phyloP scores from a whole-genome alignment of 2,888 invertebrate genomes.

The Drosophila subquinaria region DNA sequence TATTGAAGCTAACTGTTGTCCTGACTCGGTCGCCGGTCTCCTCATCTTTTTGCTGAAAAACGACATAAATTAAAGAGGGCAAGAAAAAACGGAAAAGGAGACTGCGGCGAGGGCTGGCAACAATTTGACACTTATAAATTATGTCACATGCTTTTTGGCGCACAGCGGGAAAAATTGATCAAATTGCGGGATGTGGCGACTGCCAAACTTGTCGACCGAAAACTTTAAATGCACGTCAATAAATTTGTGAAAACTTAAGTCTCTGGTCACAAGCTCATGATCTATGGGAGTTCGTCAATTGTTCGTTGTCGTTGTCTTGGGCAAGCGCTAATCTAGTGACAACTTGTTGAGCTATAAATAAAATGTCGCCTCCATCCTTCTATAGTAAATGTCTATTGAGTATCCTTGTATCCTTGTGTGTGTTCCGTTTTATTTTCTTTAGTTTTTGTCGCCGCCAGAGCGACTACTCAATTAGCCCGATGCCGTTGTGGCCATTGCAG shows the following conservation, averaged over 20 bases:
- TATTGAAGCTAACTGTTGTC: constrained; percentile 71
- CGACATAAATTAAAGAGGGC: constrained; percentile 63
- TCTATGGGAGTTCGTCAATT: constrained; percentile 48
- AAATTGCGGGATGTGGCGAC: constrained; percentile 40
- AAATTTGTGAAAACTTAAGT: constrained; percentile 51
- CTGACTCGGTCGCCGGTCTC: constrained; percentile 5
- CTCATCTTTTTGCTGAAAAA: constrained; percentile 41
- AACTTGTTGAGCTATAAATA: constrained; percentile 80
- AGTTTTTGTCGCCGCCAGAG: constrained; percentile 43
- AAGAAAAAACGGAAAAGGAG: neutral
- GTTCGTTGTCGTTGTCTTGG: constrained; percentile 27
- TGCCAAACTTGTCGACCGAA: constrained; percentile 38
- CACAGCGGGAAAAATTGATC: constrained; percentile 59
- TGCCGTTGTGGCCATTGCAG: constrained; percentile 55
- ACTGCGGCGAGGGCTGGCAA: constrained; percentile 32
- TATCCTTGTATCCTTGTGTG: constrained; percentile 4
- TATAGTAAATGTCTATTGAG: neutral
- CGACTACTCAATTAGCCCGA: constrained; percentile 67
- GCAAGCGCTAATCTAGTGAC: constrained; percentile 70
- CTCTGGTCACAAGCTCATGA: constrained; percentile 38
- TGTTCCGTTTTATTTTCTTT: constrained; percentile 27
- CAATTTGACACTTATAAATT: constrained; percentile 79
- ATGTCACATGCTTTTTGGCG: constrained; percentile 72
- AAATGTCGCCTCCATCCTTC: constrained; percentile 32
- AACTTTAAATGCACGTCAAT: constrained; percentile 73